phyloP scores from a whole-genome alignment of 2,797 vertebrate genomes.

The Sciaenops ocellatus region DNA sequence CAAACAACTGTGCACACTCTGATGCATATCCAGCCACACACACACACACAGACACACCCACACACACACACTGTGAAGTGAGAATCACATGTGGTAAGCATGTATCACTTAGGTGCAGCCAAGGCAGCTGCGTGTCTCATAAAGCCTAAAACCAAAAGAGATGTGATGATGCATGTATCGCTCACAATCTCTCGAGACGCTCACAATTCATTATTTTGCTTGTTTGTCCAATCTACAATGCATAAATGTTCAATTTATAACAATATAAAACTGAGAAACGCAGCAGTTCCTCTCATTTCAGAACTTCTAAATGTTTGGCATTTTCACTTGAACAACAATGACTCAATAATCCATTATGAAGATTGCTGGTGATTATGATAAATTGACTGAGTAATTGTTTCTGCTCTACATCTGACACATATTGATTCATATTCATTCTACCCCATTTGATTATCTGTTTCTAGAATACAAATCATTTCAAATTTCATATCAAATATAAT shows the following conservation, averaged over 20 bases:
- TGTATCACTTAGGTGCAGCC: slow-evolving; percentile 17
- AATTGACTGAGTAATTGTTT: not conserved
- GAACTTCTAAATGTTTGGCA: not conserved
- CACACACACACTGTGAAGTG: slow-evolving; percentile 17
- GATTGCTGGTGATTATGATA: not conserved
- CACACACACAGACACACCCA: not conserved
- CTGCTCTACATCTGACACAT: not conserved
- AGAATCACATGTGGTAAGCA: slow-evolving; percentile 45
- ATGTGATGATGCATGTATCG: slow-evolving; percentile 25
- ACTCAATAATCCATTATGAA: not conserved
- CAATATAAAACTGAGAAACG: not conserved
- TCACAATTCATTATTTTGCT: not conserved
- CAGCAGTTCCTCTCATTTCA: not conserved
- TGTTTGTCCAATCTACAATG: not conserved
- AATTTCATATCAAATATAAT: slow-evolving; percentile 12
- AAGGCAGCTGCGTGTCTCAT: slow-evolving; percentile 28
- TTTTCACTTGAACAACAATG: not conserved
- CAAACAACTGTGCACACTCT: slow-evolving; percentile 30
- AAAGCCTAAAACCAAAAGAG: slow-evolving; percentile 26
- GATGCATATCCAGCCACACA: slow-evolving; percentile 27
- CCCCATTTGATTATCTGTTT: not conserved
- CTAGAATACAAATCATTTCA: not conserved
- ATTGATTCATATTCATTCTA: not conserved
- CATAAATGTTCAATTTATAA: not conserved
- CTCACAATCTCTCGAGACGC: slow-evolving; percentile 4